phyloP scores from a whole-genome alignment of 2,797 vertebrate genomes.

The Pseudocheirus occidentalis region DNA sequence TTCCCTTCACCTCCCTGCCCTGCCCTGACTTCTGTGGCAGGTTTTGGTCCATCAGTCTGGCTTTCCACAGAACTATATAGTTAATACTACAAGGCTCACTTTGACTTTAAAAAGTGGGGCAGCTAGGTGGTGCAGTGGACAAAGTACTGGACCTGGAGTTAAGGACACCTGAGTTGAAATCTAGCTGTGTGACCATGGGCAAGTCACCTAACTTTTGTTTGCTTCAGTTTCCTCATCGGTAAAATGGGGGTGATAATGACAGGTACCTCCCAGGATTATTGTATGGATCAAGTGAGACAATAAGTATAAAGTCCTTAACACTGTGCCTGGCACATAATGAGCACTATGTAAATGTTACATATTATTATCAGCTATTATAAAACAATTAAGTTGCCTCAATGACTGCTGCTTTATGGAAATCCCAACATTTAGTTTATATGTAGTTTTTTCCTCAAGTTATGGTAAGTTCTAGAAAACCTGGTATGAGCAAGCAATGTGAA shows the following conservation, averaged over 20 bases:
- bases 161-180: background rate
- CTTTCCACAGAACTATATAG: background rate
- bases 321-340: background rate
- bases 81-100: background rate
- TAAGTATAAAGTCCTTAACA: background rate
- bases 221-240: background rate
- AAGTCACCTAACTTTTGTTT: background rate
- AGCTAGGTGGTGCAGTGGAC: background rate
- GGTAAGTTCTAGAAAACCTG: background rate
- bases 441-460: background rate
- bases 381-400: background rate
- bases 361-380: background rate
- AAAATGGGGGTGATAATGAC: background rate
- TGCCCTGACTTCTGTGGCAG: too few species aligned
- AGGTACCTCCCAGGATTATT: background rate
- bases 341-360: background rate
- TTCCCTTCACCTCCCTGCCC: background rate
- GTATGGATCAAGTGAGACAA: background rate
- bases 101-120: background rate
- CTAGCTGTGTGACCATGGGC: background rate
- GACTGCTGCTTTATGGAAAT: background rate
- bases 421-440: background rate
- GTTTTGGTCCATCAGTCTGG: background rate
- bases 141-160: too few species aligned
- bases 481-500: background rate